Conservation (phyloP, 2,797 vertebrate species). For the Crocidura indochinensis region DNA sequence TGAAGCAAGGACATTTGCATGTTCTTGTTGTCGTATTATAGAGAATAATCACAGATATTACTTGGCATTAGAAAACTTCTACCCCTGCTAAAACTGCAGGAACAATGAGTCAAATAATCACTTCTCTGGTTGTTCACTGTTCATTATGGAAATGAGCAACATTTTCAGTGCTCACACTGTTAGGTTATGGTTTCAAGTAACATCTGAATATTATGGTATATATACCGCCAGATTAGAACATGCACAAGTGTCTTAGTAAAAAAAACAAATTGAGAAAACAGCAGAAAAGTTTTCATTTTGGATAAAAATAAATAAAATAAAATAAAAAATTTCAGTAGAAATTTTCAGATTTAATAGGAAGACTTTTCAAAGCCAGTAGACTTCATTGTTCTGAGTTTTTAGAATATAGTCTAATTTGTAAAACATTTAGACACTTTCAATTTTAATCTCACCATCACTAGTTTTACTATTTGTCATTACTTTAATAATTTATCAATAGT, state of each 20-base stretch:
- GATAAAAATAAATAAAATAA: neutral
- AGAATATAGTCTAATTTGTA: neutral
- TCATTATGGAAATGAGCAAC: neutral
- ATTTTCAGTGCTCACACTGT: neutral
- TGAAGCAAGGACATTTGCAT: slow-evolving; percentile 42
- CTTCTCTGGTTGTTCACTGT: neutral
- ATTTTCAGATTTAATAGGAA: neutral
- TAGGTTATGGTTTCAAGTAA: neutral
- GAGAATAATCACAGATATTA: neutral
- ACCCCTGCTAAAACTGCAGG: neutral
- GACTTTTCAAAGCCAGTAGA: neutral
- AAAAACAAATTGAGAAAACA: slow-evolving; percentile 37
- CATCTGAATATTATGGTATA: neutral
- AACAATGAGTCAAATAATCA: neutral
- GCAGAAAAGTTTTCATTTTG: neutral
- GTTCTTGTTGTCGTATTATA: neutral
- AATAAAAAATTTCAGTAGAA: neutral
- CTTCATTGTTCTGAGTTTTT: neutral
- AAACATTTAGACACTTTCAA: neutral
- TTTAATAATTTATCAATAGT: neutral
- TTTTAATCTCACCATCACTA: neutral
- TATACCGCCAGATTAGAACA: neutral
- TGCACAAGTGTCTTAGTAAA: slow-evolving; percentile 18
- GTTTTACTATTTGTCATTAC: neutral
- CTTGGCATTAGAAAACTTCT: slow-evolving; percentile 46